phyloP scores from a whole-genome alignment of 2,888 invertebrate genomes.

The Cheilosia pagana region DNA sequence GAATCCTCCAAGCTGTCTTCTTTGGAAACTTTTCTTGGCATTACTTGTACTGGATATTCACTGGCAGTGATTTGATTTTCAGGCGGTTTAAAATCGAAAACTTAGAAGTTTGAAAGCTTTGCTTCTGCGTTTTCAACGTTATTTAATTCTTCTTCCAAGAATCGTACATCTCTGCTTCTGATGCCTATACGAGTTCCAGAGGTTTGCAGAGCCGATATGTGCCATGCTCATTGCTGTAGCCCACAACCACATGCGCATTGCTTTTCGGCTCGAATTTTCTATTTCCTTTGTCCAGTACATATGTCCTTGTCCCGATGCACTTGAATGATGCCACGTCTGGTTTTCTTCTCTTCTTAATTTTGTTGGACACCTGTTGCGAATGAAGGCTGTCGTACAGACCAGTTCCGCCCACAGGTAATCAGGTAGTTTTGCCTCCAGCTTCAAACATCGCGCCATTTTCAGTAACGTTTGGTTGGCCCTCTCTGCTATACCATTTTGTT shows the following conservation, averaged over 20 bases:
- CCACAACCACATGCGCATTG: constrained; percentile 18
- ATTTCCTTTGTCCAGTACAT: constrained; percentile 22
- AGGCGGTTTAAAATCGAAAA: neutral
- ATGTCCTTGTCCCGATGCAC: constrained; percentile 2
- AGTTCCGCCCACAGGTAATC: constrained; percentile 23
- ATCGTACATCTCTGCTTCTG: neutral
- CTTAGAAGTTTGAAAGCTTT: neutral
- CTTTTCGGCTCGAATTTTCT: neutral
- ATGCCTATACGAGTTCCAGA: constrained; percentile 18
- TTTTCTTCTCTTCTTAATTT: constrained; percentile 28
- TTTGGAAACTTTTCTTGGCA: neutral
- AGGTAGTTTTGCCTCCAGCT: constrained; percentile 8
- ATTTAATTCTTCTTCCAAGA: neutral
- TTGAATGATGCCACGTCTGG: constrained; percentile 24
- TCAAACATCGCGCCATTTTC: constrained; percentile 23
- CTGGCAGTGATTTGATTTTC: neutral
- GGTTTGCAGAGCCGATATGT: constrained; percentile 31
- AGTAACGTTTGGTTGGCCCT: constrained; percentile 17
- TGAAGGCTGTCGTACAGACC: constrained; percentile 21
- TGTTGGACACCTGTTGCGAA: constrained; percentile 35
- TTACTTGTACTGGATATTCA: neutral
- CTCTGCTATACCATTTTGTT: constrained; percentile 21
- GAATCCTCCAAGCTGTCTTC: neutral
- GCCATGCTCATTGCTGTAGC: constrained; percentile 31
- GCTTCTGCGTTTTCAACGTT: neutral